Base-by-base conservation (phyloP, 2,113 vertebrate species). In the Ifrita kowaldi region DNA sequence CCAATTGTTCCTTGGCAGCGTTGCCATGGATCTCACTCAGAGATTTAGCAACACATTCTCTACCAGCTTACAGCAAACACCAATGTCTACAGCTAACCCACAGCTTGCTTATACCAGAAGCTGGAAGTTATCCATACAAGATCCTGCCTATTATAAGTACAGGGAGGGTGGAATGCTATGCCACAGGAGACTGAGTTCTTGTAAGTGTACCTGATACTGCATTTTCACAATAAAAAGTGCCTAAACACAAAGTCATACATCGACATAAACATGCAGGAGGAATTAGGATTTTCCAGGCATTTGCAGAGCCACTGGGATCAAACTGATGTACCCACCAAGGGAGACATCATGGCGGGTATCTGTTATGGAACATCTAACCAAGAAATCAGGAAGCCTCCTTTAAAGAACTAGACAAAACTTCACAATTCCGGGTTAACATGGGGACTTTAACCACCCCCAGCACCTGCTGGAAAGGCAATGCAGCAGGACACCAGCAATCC, bases 1-100 rank as follows among this genome's bases (percentile, higher is more conserved):
- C 91, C 96, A 97, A 97, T 91, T 83, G 87, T 93, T 97, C 95
- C 94, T 92, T 98, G 97, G 96, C 97, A 97, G 52, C 33, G 6
- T 90, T 97, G 96, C 94, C 89, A 92, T 52, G 87, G 89, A 97
- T 91, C 84, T 97, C 79, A 87, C 84, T 96, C 87, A 88, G 79
- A 92, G 86, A 94, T 97, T 94, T 96, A 97, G 96, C 95, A 97
- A 97, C 79, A 95, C 55, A 88, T 95, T 90, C 84, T 91, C 83
- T 82, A 95, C 35, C 59, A 93, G 85, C 57, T 96, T 55, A 93
- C 95, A 96, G 79, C 76, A 94, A 97, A 93, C 87, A 84, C 71
- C 65, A 73, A 14, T 8, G 11, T 59, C 70, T 70, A 63, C 65
- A 71, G 47, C 35, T 81, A 64, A 87, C 89, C 77, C 93, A 53